phyloP scores from a whole-genome alignment of 2,888 invertebrate genomes.

The Neoaliturus tenellus region DNA sequence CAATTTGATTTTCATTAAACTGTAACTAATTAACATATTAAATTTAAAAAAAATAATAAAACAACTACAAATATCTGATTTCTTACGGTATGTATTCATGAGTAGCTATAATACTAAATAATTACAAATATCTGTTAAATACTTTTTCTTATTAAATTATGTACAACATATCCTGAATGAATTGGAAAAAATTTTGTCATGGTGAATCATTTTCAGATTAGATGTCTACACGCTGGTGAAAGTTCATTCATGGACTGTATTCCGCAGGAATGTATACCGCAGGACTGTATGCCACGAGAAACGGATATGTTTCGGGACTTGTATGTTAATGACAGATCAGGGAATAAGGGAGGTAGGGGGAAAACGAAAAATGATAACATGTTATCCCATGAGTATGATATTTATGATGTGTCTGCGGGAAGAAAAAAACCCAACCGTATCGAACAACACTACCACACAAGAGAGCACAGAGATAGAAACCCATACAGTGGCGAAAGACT shows the following conservation, averaged over 20 bases:
- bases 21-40: no score
- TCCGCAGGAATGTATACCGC: neutral
- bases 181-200: no score
- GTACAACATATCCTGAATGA: no score
- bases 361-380: neutral
- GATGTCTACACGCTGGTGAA: neutral
- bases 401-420: neutral
- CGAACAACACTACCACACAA: neutral
- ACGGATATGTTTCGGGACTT: neutral
- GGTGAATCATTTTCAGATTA: neutral
- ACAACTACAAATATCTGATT: no score
- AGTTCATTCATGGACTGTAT: constrained; percentile 5
- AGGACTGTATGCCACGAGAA: neutral
- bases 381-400: neutral
- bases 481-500: neutral
- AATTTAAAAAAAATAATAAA: no score
- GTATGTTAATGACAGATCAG: neutral
- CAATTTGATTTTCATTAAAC: no score
- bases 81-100: no score
- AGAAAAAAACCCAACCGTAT: neutral
- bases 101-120: no score
- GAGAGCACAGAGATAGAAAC: neutral
- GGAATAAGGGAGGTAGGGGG: neutral
- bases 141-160: no score
- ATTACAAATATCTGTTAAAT: no score